Evolutionary conservation across 2,113 vertebrate genomes (phyloP).

Genomic region (Synodontis membranacea): DNA sequence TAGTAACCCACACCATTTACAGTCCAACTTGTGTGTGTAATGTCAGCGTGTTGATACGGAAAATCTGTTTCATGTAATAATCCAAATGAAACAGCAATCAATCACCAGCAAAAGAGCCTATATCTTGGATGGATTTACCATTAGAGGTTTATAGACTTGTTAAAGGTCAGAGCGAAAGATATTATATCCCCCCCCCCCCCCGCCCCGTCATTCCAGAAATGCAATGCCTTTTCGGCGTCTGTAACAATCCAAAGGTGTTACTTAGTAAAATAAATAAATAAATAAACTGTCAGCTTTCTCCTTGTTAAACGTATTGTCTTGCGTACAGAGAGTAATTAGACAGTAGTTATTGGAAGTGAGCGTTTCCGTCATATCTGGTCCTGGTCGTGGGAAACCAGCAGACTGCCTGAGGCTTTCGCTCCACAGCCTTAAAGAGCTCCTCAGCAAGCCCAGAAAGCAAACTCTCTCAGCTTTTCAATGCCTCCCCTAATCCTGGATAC

Average conservation of each 20-base stretch:
- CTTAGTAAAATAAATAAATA: no score
- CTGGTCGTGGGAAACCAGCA: conserved; percentile 18
- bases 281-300: neutral
- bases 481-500: neutral
- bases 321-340: no score
- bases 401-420: conserved; percentile 7
- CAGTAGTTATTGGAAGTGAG: neutral
- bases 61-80: conserved; percentile 46
- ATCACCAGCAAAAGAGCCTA: conserved; percentile 28
- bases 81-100: conserved; percentile 28
- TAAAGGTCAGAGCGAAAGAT: conserved; percentile 54
- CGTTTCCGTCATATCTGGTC: conserved; percentile 10
- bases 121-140: conserved; percentile 49
- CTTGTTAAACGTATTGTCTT: neutral
- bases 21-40: conserved; percentile 28
- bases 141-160: conserved; percentile 32
- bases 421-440: neutral
- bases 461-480: neutral
- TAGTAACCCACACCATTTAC: neutral
- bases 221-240: conserved; percentile 11
- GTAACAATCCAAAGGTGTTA: neutral
- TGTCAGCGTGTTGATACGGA: conserved; percentile 33
- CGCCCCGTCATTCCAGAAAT: conserved; percentile 12
- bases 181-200: no score
- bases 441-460: neutral